Base-by-base conservation (phyloP, 2,888 invertebrate genomes). In the Megalurothrips usitatus region DNA sequence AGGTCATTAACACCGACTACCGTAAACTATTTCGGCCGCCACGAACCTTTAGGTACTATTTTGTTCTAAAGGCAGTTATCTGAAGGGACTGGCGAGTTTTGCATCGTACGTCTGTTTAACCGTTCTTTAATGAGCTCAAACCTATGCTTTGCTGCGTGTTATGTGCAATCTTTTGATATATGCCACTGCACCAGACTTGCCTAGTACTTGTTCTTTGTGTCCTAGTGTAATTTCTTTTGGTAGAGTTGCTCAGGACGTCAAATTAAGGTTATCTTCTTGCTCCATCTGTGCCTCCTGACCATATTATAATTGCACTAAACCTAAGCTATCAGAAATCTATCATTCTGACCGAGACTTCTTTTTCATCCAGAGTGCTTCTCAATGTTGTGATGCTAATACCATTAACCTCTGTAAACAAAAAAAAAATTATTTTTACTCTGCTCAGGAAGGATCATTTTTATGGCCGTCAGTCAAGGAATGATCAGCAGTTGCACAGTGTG, bases 1-100 rank as follows among this genome's bases (percentile, higher is more conserved):
- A 75, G 68, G 68, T 75, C 68, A 75, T 26, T 75, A 75, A 75
- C 68, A 75, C 68, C 68, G 68, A 26, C 26, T 75, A 19, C 19
- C 58, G 4, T 58, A 19, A 19, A 19, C 19, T 58, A 58, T 17
- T 58, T 58, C 58, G 6, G 58, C 58, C 58, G 58, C 58, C 19
- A 58, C 58, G 19, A 19, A 58, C 14, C 58, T 58, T 58, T 58
- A 12, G 58, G 14, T 58, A 19, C 58, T 58, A 58, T 17, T 19
- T 19, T 58, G 11, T 14, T 6, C 17, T 19, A 14, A 6, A 4
- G 14, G 58, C 58, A 58, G 58, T 1, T 17, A 58, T 58, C 17
- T 17, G 58, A 14, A 58, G 14, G 58, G 6, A 19, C 14, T 58
- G 19, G 17, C 17, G 34, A 43, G 6, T 4, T 43, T 43, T 43